Evolutionary conservation across 2,113 vertebrate genomes (phyloP).

Genomic region (Heloderma charlesbogerti): DNA sequence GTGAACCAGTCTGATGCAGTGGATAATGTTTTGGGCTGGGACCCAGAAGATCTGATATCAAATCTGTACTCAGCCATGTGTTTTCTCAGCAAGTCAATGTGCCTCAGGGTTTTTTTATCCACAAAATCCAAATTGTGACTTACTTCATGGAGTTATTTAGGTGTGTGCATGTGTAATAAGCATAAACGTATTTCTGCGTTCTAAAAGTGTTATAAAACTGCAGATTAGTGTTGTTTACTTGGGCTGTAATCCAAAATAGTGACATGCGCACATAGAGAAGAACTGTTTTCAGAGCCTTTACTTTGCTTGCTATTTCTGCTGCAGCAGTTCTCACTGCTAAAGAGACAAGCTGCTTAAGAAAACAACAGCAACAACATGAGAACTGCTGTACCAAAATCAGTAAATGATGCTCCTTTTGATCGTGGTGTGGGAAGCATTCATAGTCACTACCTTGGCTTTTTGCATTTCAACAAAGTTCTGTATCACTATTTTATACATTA

Average conservation of each 20-base stretch:
- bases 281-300: neutral
- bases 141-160: neutral
- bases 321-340: neutral
- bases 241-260: neutral
- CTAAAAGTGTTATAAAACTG: neutral
- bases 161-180: neutral
- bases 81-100: conserved; percentile 4
- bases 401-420: neutral
- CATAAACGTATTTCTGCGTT: neutral
- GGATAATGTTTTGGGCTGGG: neutral
- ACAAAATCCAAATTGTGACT: neutral
- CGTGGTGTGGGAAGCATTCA: neutral
- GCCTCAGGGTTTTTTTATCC: neutral
- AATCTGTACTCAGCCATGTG: neutral
- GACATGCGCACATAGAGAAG: neutral
- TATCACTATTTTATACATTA: conserved; percentile 51
- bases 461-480: conserved; percentile 32
- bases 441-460: neutral
- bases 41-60: neutral
- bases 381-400: neutral
- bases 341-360: neutral
- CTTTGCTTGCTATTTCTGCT: neutral
- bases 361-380: neutral
- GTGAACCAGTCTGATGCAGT: neutral
- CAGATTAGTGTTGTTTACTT: neutral